Base-by-base conservation (phyloP, 2,888 invertebrate genomes). In the Iselma pallidipennis region DNA sequence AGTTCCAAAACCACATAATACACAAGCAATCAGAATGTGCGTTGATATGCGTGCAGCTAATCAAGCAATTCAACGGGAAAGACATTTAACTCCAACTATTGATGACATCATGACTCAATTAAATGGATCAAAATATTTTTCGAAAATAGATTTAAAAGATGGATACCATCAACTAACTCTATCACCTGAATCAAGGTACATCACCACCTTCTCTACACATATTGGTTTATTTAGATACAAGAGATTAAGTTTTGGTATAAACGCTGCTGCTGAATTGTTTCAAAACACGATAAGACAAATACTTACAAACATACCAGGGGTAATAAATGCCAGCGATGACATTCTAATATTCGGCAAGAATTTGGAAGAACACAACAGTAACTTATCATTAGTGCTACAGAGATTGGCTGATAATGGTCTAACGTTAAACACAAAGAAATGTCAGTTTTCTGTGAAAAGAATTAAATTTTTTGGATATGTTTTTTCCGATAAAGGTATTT, bases 261-360 rank as follows among this genome's bases (percentile, higher is more conserved):
- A 69, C 1, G 78, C 79, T 55, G 83, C 82, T 4, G 78, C 80
- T 0, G 83, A 82, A 70, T 68, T 80, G 1, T 82, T 80, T 63
- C 80, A 82, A 67, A 77, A 80, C 64, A 73, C 72, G 1, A 63
- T 82, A 7, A 71, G 76, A 56, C 69, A 70, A 62, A 72, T 81
- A 7, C 52, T 82, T 2, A 29, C 61, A 37, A 69, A 67, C 4
- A 76, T 78, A 19, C 69, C 76, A 37, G 78, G 79, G 0, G 72
- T 70, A 3, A 61, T 78, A 25, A 79, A 77, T 54, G 74, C 75
- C 50, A 76, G 76, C 23, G 81, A 81, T 67, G 80, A 81, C n/a
- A n/a, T n/a, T n/a, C n/a, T n/a, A n/a, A n/a, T n/a, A n/a, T n/a
- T n/a, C n/a, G n/a, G n/a, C n/a, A n/a, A n/a, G n/a, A n/a, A n/a